Evolutionary conservation across 2,888 invertebrate genomes (phyloP).

Genomic region (Thera obeliscata): DNA sequence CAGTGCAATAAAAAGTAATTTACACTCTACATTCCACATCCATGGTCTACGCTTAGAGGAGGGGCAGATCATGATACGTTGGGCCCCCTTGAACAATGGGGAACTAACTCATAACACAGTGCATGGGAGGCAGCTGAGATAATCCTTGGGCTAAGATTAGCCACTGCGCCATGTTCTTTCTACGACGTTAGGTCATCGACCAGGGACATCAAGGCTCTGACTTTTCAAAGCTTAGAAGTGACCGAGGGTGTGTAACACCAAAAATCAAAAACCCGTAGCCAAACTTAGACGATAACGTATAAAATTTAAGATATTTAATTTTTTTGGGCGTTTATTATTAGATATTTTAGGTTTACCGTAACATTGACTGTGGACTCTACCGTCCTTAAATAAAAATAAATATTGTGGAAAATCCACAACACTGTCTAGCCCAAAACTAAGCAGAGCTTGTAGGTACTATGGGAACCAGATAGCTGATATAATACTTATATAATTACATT

Average conservation of each 20-base stretch:
- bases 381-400: neutral
- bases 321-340: too few relatives aligned
- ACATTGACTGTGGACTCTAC: neutral
- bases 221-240: neutral
- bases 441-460: too few relatives aligned
- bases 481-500: too few relatives aligned
- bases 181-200: neutral
- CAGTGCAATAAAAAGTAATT: conserved; percentile 28
- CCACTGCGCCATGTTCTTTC: neutral
- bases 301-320: neutral
- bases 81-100: conserved; percentile 67
- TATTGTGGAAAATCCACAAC: too few relatives aligned
- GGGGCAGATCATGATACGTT: conserved; percentile 46
- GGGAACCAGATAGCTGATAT: too few relatives aligned
- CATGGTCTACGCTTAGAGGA: conserved; percentile 37
- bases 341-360: neutral
- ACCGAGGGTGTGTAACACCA: neutral
- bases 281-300: neutral
- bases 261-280: neutral
- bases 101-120: conserved; percentile 58
- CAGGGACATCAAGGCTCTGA: neutral
- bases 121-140: conserved; percentile 56
- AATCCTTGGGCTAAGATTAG: neutral
- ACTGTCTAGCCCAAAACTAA: too few relatives aligned
- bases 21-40: conserved; percentile 20